Base-by-base conservation (phyloP, 2,797 vertebrate genomes). In the Huso huso region DNA sequence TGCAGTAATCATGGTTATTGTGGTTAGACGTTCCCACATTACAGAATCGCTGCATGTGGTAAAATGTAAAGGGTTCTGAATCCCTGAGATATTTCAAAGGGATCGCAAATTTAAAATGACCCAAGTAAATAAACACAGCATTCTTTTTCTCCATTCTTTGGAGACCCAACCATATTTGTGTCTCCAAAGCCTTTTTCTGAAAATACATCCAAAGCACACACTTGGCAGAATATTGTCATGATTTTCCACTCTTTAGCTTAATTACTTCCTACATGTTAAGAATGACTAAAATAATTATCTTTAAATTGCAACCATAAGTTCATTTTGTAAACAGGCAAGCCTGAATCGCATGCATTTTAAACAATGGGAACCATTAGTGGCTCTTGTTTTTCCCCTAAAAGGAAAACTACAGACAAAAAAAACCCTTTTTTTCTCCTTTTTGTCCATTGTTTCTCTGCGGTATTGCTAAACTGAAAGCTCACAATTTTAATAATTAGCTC, bases 261-360 rank as follows among this genome's bases (percentile, higher is more conserved):
- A 74, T 83, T 83, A 85, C 86, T 90, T 90, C 89, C 89, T 87
- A 91, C 89, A 90, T 90, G 2, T 83, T 87, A 87, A 89, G 81
- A 79, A 82, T 12, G 73, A 72, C 89, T 90, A 90, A 89, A 90
- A 91, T 88, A 89, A 89, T 86, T 80, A 83, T 86, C 78, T 79
- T 81, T 68, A 90, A 89, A 90, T 89, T 90, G 83, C 83, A 89
- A 88, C 87, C 89, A 90, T 86, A 88, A 84, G 87, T 79, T 83
- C 69, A 76, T 68, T 76, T 77, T 78, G 72, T 74, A 78, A 79
- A 58, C 55, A 58, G 9, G 12, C 55, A 58, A 10, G 55, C 13
- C 55, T 6, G 12, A 52, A 48, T 48, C 10, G 37, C 7, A 51
- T 8, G 51, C 62, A 63, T 77, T 72, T 70, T 71, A 72, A 81